These are phyloP conservation scores for Drosophila eohydei DNA, from an alignment of 2,888 invertebrate genomes.

Conservation along the genomic window DNA sequence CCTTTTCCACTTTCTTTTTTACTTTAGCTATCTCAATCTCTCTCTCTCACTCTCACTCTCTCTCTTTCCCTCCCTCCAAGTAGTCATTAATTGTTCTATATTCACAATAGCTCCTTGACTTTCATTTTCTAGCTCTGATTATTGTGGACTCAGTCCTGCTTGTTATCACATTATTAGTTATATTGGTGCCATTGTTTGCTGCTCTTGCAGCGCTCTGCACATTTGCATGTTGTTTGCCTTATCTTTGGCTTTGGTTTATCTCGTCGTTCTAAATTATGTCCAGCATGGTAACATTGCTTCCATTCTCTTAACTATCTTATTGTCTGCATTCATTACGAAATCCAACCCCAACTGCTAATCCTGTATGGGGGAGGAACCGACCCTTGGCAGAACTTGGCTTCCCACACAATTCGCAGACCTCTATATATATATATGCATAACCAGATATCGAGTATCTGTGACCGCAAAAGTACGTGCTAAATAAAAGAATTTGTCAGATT, in stretches of 20 bases:
- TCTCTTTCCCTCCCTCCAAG: background rate
- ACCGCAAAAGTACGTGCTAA: slow-evolving; percentile 48
- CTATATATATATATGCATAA: slow-evolving; percentile 16
- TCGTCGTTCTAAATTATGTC: background rate
- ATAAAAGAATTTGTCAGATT: slow-evolving; percentile 34
- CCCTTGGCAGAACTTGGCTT: slow-evolving; percentile 12
- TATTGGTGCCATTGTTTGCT: background rate
- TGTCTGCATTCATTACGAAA: slow-evolving; percentile 9
- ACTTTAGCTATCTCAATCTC: background rate
- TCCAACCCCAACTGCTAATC: slow-evolving; percentile 1
- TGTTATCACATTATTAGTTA: background rate
- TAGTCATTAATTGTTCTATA: background rate
- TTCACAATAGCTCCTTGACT: background rate
- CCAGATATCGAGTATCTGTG: slow-evolving; percentile 31
- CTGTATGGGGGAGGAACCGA: background rate
- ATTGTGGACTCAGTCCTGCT: background rate
- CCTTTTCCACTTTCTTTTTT: too few species aligned
- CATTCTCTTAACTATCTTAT: slow-evolving; percentile 7
- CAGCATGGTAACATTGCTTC: background rate
- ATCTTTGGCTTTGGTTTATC: slow-evolving; percentile 7
- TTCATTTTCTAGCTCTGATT: background rate
- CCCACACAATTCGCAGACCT: slow-evolving; percentile 11
- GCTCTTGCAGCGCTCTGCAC: background rate
- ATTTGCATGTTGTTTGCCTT: slow-evolving; percentile 10
- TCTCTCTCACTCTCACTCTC: background rate